phyloP scores from a whole-genome alignment of 64 coral and sea anemone species.

The Montipora sp. region DNA sequence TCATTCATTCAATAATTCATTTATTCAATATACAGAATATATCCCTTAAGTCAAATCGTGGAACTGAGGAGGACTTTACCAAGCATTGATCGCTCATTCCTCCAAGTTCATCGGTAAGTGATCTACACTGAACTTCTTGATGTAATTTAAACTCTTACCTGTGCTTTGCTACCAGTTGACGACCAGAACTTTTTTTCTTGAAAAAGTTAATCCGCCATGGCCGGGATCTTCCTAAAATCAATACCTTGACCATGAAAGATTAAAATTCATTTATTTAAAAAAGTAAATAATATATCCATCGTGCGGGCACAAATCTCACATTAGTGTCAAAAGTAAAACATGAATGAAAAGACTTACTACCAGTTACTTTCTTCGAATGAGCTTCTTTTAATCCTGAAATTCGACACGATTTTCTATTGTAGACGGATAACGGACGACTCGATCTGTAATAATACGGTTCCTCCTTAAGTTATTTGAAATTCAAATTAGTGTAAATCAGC shows the following conservation, averaged over 20 bases:
- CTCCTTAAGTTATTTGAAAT: constrained; percentile 14
- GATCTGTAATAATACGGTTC: not conserved
- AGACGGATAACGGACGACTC: not conserved
- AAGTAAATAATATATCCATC: constrained; percentile 2
- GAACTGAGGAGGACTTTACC: not conserved
- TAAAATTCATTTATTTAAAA: constrained; percentile 18
- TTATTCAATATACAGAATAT: too few relatives aligned
- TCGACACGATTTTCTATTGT: not conserved
- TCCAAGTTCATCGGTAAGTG: not conserved
- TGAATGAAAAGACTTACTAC: not conserved
- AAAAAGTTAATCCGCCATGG: not conserved
- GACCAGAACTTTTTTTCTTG: not conserved
- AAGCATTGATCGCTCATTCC: not conserved
- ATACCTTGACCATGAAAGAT: not conserved
- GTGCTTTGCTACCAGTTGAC: constrained; percentile 1
- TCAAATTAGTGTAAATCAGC: constrained; percentile 6
- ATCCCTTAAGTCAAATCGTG: not conserved
- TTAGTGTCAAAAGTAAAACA: not conserved
- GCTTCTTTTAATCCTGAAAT: not conserved
- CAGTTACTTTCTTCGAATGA: not conserved
- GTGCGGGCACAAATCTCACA: constrained; percentile 5
- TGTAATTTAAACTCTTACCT: not conserved
- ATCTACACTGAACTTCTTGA: not conserved
- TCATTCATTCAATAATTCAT: too few relatives aligned
- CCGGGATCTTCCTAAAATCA: too few relatives aligned